Evolutionary conservation across 2,113 vertebrate species (phyloP), one percentile per base, ranked within the genome.

Genomic region (Glaucidium brasilianum): DNA sequence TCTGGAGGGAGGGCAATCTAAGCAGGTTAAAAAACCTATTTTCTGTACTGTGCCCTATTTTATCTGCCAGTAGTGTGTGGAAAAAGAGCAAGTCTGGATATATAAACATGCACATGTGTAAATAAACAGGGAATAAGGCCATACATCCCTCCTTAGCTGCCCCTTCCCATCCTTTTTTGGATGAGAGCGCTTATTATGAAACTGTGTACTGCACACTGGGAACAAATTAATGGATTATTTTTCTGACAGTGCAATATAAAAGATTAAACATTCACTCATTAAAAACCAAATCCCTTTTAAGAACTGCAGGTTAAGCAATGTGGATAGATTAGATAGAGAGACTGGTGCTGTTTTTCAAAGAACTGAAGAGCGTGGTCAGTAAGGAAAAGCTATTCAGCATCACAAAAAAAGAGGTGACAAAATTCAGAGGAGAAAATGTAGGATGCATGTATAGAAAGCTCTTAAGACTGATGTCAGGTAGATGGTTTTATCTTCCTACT

Each of bases 221-320:
- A 92, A 74, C 15, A 85, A 67, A 77, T 86, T 67, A 88, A 80
- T 80, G 72, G 59, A 84, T 92, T 93, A 15, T 59, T 97, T 63
- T 73, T 72, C 63, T 72, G 67, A 90, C 68, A 72, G 37, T 26
- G 20, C 18, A 75, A 88, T 83, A 89, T 22, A 32, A 80, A 63
- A 93, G 41, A 88, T 91, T 52, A 83, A 88, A 47, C 22, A 50
- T 56, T 90, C 39, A 32, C 11, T 68, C 52, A 68, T 72, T 84
- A 49, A 90, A 92, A 88, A 85, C 4, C 34, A 68, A 88, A 72
- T 56, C 35, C 3, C 21, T 41, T 86, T 95, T 93, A 52, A 84
- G 56, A 75, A 76, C 19, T 74, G 76, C 43, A 53, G 29, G 14
- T 91, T 88, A 94, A 93, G 56, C 30, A 79, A 39, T 50, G 19